These are phyloP conservation scores for Pammene aurita DNA, from an alignment of 2,888 invertebrate genomes.

Conservation along the genomic window DNA sequence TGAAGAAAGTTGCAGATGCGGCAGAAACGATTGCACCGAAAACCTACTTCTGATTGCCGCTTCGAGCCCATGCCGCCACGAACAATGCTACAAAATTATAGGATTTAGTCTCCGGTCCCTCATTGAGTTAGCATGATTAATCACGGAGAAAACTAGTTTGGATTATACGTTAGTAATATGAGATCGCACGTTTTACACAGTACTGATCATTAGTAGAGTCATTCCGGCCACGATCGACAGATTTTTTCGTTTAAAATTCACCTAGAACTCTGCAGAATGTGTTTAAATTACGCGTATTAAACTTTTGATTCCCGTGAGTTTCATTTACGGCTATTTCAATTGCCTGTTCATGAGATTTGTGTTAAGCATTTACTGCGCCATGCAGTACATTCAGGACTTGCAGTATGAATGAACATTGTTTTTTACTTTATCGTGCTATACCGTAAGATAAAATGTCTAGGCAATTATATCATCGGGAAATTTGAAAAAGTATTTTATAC, in stretches of 20 bases:
- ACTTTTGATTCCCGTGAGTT: conserved; percentile 56
- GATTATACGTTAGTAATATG: conserved; percentile 68
- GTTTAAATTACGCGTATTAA: conserved; percentile 67
- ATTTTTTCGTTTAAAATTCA: conserved; percentile 61
- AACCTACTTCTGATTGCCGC: conserved; percentile 73
- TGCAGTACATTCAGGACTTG: conserved; percentile 31
- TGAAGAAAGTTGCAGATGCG: conserved; percentile 61
- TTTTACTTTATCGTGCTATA: not conserved
- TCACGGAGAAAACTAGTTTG: conserved; percentile 72
- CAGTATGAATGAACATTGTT: conserved; percentile 1
- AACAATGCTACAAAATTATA: conserved; percentile 77
- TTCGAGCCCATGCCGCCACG: conserved; percentile 60
- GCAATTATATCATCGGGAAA: not conserved
- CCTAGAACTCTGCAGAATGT: conserved; percentile 57
- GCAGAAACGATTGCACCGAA: conserved; percentile 70
- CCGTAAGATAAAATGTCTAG: not conserved
- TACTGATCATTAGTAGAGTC: conserved; percentile 64
- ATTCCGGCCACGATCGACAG: conserved; percentile 63
- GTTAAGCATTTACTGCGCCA: conserved; percentile 49
- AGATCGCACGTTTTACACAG: conserved; percentile 69
- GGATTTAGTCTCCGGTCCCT: conserved; percentile 71
- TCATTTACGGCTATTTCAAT: conserved; percentile 58
- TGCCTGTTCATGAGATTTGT: conserved; percentile 57
- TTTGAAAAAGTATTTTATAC: too few species aligned
- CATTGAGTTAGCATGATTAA: conserved; percentile 78